Conservation (phyloP, 2,113 vertebrate species). For the Climacteris rufus region DNA sequence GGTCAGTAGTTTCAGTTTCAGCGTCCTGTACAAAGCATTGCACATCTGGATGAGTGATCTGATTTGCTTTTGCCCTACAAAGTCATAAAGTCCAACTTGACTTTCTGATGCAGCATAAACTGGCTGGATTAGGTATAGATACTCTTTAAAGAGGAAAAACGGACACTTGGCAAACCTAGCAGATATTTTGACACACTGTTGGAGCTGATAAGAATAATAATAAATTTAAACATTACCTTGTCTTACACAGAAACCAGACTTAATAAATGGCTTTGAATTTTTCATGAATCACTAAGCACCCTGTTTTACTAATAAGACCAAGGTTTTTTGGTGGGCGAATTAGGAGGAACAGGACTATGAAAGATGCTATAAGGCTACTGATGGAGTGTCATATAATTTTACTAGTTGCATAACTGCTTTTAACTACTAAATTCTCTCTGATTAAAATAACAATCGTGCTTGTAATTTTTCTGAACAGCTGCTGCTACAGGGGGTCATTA, state of each 20-base stretch:
- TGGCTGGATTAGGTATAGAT: conserved; percentile 51
- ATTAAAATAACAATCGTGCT: conserved; percentile 85
- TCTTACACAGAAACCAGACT: conserved; percentile 39
- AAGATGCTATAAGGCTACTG: conserved; percentile 62
- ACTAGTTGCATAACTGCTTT: conserved; percentile 79
- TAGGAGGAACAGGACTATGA: not conserved
- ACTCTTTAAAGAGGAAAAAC: conserved; percentile 67
- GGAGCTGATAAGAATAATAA: conserved; percentile 55
- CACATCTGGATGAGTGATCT: not conserved
- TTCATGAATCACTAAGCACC: conserved; percentile 61
- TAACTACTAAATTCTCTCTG: conserved; percentile 75
- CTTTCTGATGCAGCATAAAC: conserved; percentile 42
- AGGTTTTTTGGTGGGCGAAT: not conserved
- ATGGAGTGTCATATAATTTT: conserved; percentile 75
- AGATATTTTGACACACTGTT: conserved; percentile 61
- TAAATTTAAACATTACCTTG: conserved; percentile 70
- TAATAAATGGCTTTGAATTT: conserved; percentile 72
- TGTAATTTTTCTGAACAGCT: conserved; percentile 82
- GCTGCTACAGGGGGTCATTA: conserved; percentile 79
- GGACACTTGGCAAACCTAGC: conserved; percentile 44
- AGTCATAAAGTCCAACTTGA: conserved; percentile 50
- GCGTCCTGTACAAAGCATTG: not conserved
- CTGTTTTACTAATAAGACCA: conserved; percentile 57
- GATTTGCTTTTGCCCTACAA: conserved; percentile 38
- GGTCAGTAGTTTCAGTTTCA: not conserved